A percentile compares a stretch with the other conserved stretches of the same genome.
phyloP scores from a whole-genome alignment of 2,113 vertebrate species.

The Rhinogobius similis region DNA sequence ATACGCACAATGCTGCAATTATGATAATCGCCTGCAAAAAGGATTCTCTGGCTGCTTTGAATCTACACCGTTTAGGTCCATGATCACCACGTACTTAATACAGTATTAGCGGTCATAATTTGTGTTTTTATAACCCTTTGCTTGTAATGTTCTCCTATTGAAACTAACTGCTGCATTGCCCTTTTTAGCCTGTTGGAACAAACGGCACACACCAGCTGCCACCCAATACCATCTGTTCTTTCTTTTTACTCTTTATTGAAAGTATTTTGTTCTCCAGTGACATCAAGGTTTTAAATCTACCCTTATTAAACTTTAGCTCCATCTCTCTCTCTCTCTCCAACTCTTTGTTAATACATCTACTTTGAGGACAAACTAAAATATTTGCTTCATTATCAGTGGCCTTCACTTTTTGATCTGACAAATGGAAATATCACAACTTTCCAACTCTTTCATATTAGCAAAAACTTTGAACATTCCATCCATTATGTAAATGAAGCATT shows the following conservation, averaged over 20 bases:
- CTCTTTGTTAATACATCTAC: no score
- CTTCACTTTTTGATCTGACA: background rate
- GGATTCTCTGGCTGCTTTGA: background rate
- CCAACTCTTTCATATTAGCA: background rate
- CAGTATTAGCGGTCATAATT: background rate
- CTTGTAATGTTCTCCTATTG: background rate
- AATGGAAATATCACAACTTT: background rate
- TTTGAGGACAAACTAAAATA: no score
- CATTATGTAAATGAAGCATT: constrained; percentile 2
- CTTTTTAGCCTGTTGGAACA: no score
- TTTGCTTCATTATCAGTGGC: no score
- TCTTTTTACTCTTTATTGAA: no score
- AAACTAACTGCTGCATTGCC: background rate
- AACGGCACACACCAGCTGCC: no score
- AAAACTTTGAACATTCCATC: background rate
- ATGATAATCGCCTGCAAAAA: background rate
- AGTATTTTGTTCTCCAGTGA: no score
- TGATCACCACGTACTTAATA: background rate
- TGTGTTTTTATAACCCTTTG: background rate
- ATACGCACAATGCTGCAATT: background rate
- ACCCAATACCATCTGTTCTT: no score
- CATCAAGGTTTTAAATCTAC: no score
- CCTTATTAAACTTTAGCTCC: no score
- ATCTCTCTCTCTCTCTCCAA: no score
- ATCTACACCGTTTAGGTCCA: background rate